Conservation (phyloP, 2,797 vertebrate species). For the Xenops minutus region DNA sequence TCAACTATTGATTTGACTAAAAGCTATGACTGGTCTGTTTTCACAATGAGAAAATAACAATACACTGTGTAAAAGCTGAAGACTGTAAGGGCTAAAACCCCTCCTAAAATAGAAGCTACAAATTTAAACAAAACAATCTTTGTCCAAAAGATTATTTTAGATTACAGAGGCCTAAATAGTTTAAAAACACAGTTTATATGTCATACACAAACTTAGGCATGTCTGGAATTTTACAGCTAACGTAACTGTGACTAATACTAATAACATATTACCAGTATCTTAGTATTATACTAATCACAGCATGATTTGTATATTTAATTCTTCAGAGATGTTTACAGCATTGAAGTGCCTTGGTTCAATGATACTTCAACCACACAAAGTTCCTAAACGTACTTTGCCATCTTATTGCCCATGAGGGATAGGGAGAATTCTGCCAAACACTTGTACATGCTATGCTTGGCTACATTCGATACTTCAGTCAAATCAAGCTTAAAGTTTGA, state of each 20-base stretch:
- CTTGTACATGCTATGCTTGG: accelerated
- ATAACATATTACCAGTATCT: background rate
- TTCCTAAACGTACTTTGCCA: background rate
- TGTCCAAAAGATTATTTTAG: background rate
- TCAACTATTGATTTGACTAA: background rate
- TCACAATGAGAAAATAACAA: background rate
- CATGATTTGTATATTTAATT: background rate
- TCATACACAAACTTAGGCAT: background rate
- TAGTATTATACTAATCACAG: background rate
- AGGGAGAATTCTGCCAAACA: background rate
- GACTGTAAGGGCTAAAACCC: background rate
- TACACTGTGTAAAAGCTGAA: background rate
- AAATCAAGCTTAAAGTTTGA: background rate
- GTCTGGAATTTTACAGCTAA: background rate
- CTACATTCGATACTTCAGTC: too few species aligned
- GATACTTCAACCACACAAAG: background rate
- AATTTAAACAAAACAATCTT: background rate
- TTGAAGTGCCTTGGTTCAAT: background rate
- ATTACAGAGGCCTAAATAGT: background rate
- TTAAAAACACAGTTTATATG: background rate
- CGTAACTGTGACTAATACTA: background rate
- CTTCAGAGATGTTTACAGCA: background rate
- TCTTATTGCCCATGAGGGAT: accelerated
- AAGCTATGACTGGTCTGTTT: background rate
- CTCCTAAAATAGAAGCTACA: background rate